Base-by-base conservation (phyloP, 2,113 vertebrate genomes). In the Dicrurus megarhynchus region DNA sequence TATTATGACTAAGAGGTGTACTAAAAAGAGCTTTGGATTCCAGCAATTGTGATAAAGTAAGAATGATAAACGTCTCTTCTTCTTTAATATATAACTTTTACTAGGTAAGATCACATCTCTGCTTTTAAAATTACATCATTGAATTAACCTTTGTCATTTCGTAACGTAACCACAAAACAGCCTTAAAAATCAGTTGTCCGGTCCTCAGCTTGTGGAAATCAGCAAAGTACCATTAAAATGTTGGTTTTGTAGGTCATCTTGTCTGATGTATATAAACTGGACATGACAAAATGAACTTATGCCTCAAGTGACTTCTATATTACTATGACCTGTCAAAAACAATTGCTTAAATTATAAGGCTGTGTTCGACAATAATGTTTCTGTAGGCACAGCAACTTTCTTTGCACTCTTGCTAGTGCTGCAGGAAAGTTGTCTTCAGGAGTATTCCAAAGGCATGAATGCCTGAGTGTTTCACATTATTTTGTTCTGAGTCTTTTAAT, bases 261-360 rank as follows among this genome's bases (percentile, higher is more conserved):
- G 32, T 84, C 65, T 94, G 61, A 89, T 81, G 24, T 68, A 37
- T 65, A 68, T 56, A 61, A 95, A 96, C 71, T 83, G 91, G 81
- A 94, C 84, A 83, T 57, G 67, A 65, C 53, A 85, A 96, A 95
- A 95, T 77, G 53, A 87, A 95, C 52, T 78, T 78, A 42, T 75
- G 77, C 70, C 46, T 96, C 70, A 87, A 84, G 81, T 94, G 74
- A 90, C 74, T 83, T 82, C 44, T 49, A 26, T 67, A 87, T 94
- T 92, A 84, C 73, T 64, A 64, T 82, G 73, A 30, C 53, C 81
- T 87, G 87, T 82, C 89, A 97, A 77, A 95, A 95, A 84, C 65
- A 78, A 71, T 92, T 80, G 59, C 67, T 77, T 90, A 41, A 86
- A 77, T 20, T 78, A 37, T 50, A 77, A 63, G 46, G 7, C 33